A percentile compares a stretch with the other conserved stretches of the same genome.
phyloP scores from a whole-genome alignment of 2,888 invertebrate species.

The Pammene fasciana region DNA sequence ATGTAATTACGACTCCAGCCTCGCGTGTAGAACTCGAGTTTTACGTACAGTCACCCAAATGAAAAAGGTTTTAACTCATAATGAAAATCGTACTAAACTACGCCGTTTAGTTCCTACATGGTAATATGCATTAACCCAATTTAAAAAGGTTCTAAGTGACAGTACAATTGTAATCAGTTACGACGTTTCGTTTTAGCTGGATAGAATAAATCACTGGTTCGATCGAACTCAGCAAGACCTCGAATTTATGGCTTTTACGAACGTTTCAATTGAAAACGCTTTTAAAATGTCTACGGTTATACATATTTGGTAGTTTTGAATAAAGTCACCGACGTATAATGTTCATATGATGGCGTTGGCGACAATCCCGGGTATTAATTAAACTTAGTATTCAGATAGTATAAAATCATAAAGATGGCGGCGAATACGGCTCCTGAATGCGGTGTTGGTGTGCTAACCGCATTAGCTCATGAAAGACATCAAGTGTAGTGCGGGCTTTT shows the following conservation, averaged over 20 bases:
- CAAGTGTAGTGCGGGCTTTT: conserved; percentile 1
- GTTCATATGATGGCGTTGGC: too few species aligned
- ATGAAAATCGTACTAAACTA: conserved; percentile 1
- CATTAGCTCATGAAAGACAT: too few species aligned
- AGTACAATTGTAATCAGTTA: neutral
- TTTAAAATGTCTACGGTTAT: conserved; percentile 4
- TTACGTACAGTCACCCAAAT: conserved; percentile 2
- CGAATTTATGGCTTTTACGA: conserved; percentile 27
- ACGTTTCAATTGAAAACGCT: conserved; percentile 20
- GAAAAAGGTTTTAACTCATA: conserved; percentile 13
- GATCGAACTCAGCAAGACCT: conserved; percentile 28
- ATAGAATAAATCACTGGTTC: conserved; percentile 33
- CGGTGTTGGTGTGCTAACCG: too few species aligned
- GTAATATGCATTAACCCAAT: neutral
- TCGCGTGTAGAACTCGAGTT: conserved; percentile 44
- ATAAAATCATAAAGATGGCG: too few species aligned
- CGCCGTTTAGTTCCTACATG: neutral
- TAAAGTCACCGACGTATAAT: too few species aligned
- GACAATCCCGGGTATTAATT: too few species aligned
- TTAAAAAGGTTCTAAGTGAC: neutral
- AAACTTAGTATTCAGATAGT: too few species aligned
- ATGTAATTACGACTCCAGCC: conserved; percentile 49
- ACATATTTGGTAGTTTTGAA: neutral
- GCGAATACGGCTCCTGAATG: too few species aligned
- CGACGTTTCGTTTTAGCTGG: conserved; percentile 4